These are phyloP conservation scores for Selenia dentaria DNA, from an alignment of 2,888 invertebrate genomes.

Conservation along the genomic window DNA sequence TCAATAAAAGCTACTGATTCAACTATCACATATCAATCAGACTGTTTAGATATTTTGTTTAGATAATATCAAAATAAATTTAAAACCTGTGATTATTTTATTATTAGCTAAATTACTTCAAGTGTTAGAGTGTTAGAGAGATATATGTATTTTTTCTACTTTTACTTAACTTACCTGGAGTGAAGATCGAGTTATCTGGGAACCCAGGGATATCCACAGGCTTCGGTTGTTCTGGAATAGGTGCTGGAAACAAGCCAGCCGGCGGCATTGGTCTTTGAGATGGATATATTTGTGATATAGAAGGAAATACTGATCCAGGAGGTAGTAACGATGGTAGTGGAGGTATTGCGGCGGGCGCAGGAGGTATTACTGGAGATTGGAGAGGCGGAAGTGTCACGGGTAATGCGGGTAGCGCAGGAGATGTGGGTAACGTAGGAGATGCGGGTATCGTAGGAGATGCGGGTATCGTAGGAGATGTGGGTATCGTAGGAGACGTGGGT, in stretches of 20 bases:
- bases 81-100: no score
- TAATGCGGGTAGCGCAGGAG: conserved; percentile 2
- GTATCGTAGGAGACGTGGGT: conserved; percentile 9
- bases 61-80: no score
- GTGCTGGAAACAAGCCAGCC: conserved; percentile 11
- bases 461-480: neutral
- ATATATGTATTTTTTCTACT: neutral
- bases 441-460: conserved; percentile 22
- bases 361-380: conserved; percentile 6
- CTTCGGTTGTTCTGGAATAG: conserved; percentile 6
- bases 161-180: conserved; percentile 19
- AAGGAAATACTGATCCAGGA: conserved; percentile 17
- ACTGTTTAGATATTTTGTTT: no score
- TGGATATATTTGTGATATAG: conserved; percentile 9
- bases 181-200: conserved; percentile 16
- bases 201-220: conserved; percentile 20
- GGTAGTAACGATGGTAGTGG: conserved; percentile 12
- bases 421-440: conserved; percentile 2
- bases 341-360: conserved; percentile 11
- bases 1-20: no score
- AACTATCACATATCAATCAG: no score
- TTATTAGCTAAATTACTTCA: no score
- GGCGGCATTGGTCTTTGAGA: conserved; percentile 28
- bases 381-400: conserved; percentile 6
- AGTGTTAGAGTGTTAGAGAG: no score